Evolutionary conservation across 2,113 vertebrate genomes (phyloP).

Genomic region (Thamnophis sirtalis): DNA sequence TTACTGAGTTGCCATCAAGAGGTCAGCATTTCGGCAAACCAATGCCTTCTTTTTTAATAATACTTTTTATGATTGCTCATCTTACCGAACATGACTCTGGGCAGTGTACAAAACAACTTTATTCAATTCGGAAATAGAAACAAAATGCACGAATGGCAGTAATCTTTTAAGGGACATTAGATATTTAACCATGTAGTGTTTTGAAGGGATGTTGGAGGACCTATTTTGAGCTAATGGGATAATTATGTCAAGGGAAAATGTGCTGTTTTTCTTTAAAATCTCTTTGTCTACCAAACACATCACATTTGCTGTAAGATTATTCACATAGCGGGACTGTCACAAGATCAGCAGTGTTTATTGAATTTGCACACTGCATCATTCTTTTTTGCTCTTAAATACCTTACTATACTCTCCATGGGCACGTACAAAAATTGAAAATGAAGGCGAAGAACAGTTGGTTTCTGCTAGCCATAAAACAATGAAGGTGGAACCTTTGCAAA

Average conservation of each 20-base stretch:
- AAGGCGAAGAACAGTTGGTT: conserved; percentile 38
- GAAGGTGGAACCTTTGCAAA: conserved; percentile 39
- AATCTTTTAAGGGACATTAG: background rate
- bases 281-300: background rate
- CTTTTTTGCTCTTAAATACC: background rate
- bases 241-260: background rate
- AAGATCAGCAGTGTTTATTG: background rate
- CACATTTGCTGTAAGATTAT: background rate
- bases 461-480: conserved; percentile 47
- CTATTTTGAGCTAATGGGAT: background rate
- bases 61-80: background rate
- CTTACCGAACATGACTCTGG: background rate
- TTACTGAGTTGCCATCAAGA: background rate
- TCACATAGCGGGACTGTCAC: background rate
- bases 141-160: background rate
- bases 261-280: background rate
- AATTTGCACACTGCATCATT: background rate
- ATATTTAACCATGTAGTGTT: background rate
- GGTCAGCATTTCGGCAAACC: background rate
- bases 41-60: background rate
- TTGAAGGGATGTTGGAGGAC: background rate
- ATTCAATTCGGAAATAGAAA: background rate
- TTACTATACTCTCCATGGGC: conserved; percentile 43
- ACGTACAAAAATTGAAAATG: conserved; percentile 52
- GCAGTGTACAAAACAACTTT: background rate